Percentiles rank a stretch among this genome's conserved stretches.
Conservation (phyloP, 92 coral and sea anemone genomes). For the Virgularia gustaviana region DNA sequence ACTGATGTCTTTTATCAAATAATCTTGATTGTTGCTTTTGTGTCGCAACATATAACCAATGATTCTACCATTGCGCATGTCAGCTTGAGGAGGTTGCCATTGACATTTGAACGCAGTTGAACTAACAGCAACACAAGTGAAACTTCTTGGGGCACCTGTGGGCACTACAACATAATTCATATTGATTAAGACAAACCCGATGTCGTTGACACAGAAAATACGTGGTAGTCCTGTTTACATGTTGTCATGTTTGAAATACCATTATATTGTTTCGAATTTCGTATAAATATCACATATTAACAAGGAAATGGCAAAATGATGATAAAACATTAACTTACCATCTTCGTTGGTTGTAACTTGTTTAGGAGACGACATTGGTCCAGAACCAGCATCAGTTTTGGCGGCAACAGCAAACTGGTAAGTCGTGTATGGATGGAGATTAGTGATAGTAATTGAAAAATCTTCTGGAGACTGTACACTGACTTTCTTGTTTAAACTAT, state of each 20-base stretch:
- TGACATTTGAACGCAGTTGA: conserved; percentile 65
- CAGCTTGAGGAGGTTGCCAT: conserved; percentile 81
- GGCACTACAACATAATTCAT: conserved; percentile 62
- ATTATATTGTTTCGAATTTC: neutral
- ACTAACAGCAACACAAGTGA: conserved; percentile 60
- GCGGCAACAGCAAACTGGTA: conserved; percentile 83
- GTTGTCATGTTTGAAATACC: neutral
- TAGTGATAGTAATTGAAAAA: conserved; percentile 52
- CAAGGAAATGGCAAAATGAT: neutral
- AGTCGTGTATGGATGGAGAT: conserved; percentile 67
- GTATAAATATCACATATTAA: too few relatives aligned
- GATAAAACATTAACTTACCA: conserved; percentile 47
- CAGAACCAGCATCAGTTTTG: conserved; percentile 69
- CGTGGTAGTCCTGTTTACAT: neutral
- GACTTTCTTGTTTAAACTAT: conserved; percentile 52
- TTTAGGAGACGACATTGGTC: conserved; percentile 73
- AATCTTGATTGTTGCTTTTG: conserved; percentile 13
- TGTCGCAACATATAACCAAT: conserved; percentile 73
- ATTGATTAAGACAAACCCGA: neutral
- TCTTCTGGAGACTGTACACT: conserved; percentile 35
- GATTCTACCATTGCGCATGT: conserved; percentile 78
- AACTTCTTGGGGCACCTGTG: conserved; percentile 70
- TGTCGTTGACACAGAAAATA: neutral
- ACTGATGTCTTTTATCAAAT: conserved; percentile 45
- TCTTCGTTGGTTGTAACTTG: conserved; percentile 74